Base-by-base conservation (phyloP, 2,888 invertebrate genomes). In the Polyommatus icarus region DNA sequence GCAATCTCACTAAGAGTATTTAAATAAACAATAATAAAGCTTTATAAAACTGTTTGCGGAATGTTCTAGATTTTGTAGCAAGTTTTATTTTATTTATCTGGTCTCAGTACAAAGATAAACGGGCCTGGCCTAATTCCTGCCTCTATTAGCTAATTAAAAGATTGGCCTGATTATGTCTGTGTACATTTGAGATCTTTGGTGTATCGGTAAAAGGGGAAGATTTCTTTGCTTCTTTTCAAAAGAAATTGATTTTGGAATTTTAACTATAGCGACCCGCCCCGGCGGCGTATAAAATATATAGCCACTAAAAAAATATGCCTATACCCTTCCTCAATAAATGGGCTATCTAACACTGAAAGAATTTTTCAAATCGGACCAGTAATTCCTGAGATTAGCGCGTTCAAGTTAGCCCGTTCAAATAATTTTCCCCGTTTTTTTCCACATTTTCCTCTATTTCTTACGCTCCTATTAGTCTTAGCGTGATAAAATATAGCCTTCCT, bases 61-160 rank as follows among this genome's bases (percentile, higher is more conserved):
- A 50, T 29, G 54, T 24, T 15, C 29, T 24, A 29, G 29, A 50
- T 75, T 75, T 24, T 46, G 24, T 24, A 50, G 2, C 15, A 29
- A 75, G 29, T 75, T 75, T 32, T 54, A 75, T 75, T 75, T 75
- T 54, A 75, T 75, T 75, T 75, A 75, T 54, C 29, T 50, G 54
- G 54, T 54, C 54, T 75, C 46, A 54, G 75, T 46, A 20, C 54
- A 29, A 29, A 75, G 75, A 75, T 75, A 75, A 75, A 75, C 54
- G 50, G 50, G 29, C 5, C 75, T 75, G 75, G 75, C 75, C 75
- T 75, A 75, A 75, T 75, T 75, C 29, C 29, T 40, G 18, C 75
- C 18, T 50, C 50, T 54, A 54, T 75, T 75, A 75, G 75, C 75
- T 75, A 75, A 75, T 75, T 75, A 75, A 50, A 75, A 54, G 46